Conservation (phyloP, 2,888 invertebrate genomes). For the Amitus sp. region DNA sequence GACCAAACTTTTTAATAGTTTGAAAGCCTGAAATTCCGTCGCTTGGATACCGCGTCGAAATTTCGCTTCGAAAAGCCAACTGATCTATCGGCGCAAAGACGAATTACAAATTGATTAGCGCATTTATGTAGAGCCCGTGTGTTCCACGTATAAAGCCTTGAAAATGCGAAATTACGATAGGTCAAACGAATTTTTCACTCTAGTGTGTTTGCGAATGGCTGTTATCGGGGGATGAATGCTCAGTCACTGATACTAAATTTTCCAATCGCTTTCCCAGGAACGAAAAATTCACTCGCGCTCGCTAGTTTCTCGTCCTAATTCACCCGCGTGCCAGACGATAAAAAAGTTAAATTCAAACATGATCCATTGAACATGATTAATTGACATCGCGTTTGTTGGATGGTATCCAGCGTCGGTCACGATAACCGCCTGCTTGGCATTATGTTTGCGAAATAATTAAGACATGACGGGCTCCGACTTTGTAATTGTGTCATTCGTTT, state of each 20-base stretch:
- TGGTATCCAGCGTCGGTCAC: constrained; percentile 31
- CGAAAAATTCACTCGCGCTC: constrained; percentile 16
- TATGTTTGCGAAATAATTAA: constrained; percentile 32
- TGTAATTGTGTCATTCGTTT: constrained; percentile 14
- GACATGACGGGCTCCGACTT: constrained; percentile 24
- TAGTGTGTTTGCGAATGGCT: constrained; percentile 10
- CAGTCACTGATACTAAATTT: constrained; percentile 16
- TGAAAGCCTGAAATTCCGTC: no score
- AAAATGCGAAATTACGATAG: no score
- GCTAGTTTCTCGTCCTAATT: constrained; percentile 17
- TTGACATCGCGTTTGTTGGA: constrained; percentile 36
- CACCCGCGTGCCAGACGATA: constrained; percentile 8
- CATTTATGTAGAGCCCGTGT: no score
- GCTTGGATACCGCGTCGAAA: no score
- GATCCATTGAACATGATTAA: constrained; percentile 35
- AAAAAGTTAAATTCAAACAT: constrained; percentile 32
- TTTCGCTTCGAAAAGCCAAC: no score
- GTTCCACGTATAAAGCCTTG: no score
- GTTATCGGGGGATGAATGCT: constrained; percentile 20
- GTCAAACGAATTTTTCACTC: no score
- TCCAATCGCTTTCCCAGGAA: constrained; percentile 9
- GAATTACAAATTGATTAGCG: no score
- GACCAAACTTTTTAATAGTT: no score
- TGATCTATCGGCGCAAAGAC: no score
- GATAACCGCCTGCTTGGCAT: constrained; percentile 33